A percentile compares a stretch with the other conserved stretches of the same genome.
These are phyloP conservation scores for Agonopterix subpropinquella DNA, from an alignment of 2,888 invertebrate species.

Conservation along the genomic window DNA sequence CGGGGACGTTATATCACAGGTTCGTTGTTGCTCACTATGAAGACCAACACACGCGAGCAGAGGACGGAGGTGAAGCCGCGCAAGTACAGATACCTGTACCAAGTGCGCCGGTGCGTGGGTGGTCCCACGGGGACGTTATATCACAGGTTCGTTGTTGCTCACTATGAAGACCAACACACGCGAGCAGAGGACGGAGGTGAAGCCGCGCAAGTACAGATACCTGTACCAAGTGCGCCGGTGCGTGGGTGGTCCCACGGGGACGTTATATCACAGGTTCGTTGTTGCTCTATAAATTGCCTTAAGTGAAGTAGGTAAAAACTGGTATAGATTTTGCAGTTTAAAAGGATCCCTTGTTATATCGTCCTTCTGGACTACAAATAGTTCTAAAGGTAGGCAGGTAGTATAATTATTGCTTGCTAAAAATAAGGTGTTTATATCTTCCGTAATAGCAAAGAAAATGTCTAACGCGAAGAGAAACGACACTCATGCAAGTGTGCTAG, in stretches of 20 bases:
- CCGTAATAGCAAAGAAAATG: too few relatives aligned
- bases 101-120: conserved; percentile 92
- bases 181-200: conserved; percentile 83
- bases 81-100: conserved; percentile 91
- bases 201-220: conserved; percentile 90
- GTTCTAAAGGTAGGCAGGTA: too few relatives aligned
- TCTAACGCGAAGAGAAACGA: too few relatives aligned
- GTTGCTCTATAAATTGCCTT: too few relatives aligned
- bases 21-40: too few relatives aligned
- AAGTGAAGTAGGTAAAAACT: too few relatives aligned
- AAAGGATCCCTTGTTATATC: too few relatives aligned
- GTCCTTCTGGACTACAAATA: too few relatives aligned
- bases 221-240: conserved; percentile 93
- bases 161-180: conserved; percentile 51
- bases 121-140: conserved; percentile 93
- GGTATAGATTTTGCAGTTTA: too few relatives aligned
- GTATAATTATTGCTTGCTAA: too few relatives aligned
- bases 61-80: conserved; percentile 87
- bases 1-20: conserved; percentile 93
- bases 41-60: conserved; percentile 64
- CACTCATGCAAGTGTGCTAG: too few relatives aligned
- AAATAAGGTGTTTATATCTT: too few relatives aligned
- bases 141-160: conserved; percentile 90
- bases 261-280: conserved; percentile 87
- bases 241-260: conserved; percentile 94